Conservation (phyloP, 2,113 vertebrate species). For the Amphiprion percula region DNA sequence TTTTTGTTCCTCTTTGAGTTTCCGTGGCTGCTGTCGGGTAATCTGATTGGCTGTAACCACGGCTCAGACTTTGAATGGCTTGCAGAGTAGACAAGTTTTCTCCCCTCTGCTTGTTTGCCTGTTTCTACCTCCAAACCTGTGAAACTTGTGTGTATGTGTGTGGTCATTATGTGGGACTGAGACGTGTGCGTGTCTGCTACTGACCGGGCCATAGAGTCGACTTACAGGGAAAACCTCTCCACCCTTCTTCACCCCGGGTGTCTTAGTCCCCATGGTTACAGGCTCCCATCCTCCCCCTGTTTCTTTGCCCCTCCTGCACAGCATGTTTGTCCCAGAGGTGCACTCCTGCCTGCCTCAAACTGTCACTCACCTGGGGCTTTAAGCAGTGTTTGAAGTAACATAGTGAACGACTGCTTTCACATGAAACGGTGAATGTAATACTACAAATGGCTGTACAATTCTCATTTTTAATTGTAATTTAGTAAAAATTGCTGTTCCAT, state of each 20-base stretch:
- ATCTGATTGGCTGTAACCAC: slow-evolving; percentile 85
- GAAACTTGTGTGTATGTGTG: slow-evolving; percentile 73
- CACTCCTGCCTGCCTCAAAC: slow-evolving; percentile 76
- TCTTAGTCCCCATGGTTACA: slow-evolving; percentile 74
- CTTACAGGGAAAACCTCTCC: slow-evolving; percentile 84
- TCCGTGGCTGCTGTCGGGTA: slow-evolving; percentile 82
- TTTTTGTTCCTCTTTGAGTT: slow-evolving; percentile 67
- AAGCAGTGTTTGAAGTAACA: slow-evolving; percentile 76
- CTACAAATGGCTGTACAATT: slow-evolving; percentile 10
- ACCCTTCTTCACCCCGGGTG: slow-evolving; percentile 67
- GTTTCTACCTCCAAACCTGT: slow-evolving; percentile 83
- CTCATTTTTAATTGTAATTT: slow-evolving; percentile 30
- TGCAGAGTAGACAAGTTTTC: slow-evolving; percentile 82
- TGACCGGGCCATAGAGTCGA: slow-evolving; percentile 80
- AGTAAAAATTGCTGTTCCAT: slow-evolving; percentile 2
- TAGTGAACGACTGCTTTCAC: slow-evolving; percentile 15
- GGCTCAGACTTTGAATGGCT: slow-evolving; percentile 85
- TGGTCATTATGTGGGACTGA: slow-evolving; percentile 69
- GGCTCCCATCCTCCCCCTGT: slow-evolving; percentile 72
- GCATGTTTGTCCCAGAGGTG: slow-evolving; percentile 81
- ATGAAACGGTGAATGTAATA: slow-evolving; percentile 15
- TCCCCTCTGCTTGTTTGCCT: slow-evolving; percentile 82
- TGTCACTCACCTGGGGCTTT: slow-evolving; percentile 75
- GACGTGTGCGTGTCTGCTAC: slow-evolving; percentile 67
- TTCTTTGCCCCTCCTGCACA: slow-evolving; percentile 74